These are phyloP conservation scores for Leptinotarsa juncta DNA, from an alignment of 2,888 invertebrate genomes.

Conservation along the genomic window DNA sequence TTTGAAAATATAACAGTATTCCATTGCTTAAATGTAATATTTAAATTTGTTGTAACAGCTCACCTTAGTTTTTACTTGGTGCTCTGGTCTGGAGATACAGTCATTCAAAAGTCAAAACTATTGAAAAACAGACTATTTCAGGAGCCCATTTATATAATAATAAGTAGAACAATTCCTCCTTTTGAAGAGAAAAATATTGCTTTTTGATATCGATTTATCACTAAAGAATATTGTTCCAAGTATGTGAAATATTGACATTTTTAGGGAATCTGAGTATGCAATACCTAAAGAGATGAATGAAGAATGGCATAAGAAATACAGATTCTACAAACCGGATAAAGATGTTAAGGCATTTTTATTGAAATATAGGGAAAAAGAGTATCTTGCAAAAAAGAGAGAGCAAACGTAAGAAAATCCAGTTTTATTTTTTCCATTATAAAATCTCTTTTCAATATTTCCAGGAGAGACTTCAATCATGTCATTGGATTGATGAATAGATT, in stretches of 20 bases:
- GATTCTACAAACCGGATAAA: slow-evolving; percentile 68
- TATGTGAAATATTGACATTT: slow-evolving; percentile 28
- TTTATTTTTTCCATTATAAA: neutral
- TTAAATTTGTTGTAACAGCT: no score
- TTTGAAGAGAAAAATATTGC: no score
- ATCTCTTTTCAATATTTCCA: slow-evolving; percentile 54
- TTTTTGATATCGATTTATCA: no score
- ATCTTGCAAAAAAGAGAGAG: slow-evolving; percentile 70
- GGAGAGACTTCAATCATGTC: slow-evolving; percentile 75
- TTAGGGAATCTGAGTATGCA: slow-evolving; percentile 71
- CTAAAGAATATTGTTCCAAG: no score
- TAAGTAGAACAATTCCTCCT: no score
- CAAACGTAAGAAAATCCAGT: slow-evolving; percentile 65
- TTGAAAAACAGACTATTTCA: no score
- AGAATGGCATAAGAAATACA: slow-evolving; percentile 72
- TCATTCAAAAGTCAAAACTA: no score
- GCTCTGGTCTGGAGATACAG: no score
- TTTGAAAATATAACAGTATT: neutral
- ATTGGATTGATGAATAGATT: slow-evolving; percentile 78
- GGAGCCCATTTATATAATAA: no score
- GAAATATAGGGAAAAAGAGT: slow-evolving; percentile 75
- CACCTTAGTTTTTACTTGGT: no score
- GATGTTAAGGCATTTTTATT: slow-evolving; percentile 74
- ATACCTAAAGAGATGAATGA: slow-evolving; percentile 77
- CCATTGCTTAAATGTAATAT: no score